A percentile compares a stretch with the other conserved stretches of the same genome.
These are phyloP conservation scores for Drosophila pectinifera DNA, from an alignment of 1,140 invertebrate genomes.

Conservation along the genomic window DNA sequence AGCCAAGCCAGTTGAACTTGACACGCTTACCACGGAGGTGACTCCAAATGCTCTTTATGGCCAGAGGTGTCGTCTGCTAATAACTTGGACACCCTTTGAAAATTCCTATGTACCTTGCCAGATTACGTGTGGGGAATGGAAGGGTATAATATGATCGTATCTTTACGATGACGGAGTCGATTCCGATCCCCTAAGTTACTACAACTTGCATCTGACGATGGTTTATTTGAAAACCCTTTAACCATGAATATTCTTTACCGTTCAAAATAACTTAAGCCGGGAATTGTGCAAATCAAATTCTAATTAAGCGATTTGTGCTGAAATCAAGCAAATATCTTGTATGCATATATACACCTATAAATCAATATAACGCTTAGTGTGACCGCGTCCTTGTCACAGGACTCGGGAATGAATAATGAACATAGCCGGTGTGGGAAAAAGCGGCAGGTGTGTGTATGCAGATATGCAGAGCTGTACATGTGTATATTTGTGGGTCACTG, in stretches of 20 bases:
- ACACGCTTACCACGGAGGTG: constrained; percentile 53
- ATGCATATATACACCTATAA: no score
- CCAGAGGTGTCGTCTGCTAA: constrained; percentile 11
- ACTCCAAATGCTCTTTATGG: constrained; percentile 22
- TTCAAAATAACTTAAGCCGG: neutral
- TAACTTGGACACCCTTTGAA: constrained; percentile 7
- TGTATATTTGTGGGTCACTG: constrained; percentile 50
- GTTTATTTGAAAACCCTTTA: no score
- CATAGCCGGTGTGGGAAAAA: constrained; percentile 48
- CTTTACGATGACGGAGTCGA: no score
- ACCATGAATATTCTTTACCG: no score
- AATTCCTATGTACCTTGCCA: constrained; percentile 1
- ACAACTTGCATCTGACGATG: no score
- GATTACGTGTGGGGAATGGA: neutral
- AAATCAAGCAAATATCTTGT: neutral
- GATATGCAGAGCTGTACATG: constrained; percentile 1
- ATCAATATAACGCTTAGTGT: constrained; percentile 45
- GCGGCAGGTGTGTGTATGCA: constrained; percentile 19
- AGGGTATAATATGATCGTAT: no score
- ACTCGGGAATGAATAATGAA: constrained; percentile 43
- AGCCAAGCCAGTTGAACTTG: constrained; percentile 61
- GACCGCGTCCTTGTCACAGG: constrained; percentile 60
- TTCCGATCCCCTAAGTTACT: no score
- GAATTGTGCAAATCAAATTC: neutral
- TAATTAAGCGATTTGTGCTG: neutral